Conservation (phyloP, 2,113 vertebrate genomes). For the Cavia porcellus region DNA sequence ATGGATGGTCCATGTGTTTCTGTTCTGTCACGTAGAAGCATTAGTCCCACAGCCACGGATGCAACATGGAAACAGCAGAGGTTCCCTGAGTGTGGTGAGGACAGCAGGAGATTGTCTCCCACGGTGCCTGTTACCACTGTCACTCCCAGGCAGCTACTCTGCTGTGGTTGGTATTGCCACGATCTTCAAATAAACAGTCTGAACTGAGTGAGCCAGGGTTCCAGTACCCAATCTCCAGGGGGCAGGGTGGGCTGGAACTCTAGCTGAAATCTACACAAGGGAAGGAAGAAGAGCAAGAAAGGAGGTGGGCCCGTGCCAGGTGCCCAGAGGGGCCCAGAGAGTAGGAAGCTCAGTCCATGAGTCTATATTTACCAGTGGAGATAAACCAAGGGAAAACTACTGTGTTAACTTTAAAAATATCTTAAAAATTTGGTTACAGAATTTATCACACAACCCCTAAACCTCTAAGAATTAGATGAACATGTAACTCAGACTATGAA, state of each 20-base stretch:
- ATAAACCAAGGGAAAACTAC: background rate
- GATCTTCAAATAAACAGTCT: background rate
- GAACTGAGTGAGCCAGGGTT: background rate
- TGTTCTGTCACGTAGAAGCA: background rate
- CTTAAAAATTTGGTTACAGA: background rate
- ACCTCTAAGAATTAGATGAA: background rate
- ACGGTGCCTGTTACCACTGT: background rate
- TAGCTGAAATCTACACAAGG: background rate
- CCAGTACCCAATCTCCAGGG: background rate
- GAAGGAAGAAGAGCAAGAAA: background rate
- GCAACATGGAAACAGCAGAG: background rate
- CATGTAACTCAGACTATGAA: background rate
- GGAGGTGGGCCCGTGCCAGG: background rate
- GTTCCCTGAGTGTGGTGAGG: background rate
- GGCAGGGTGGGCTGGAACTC: background rate
- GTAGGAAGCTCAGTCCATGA: background rate
- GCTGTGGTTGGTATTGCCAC: background rate
- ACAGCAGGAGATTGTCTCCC: background rate
- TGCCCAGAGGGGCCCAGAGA: background rate
- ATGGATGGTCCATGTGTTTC: background rate
- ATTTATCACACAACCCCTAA: slow-evolving; percentile 18
- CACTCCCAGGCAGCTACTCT: background rate
- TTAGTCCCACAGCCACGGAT: background rate
- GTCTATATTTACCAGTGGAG: background rate
- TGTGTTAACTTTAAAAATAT: background rate